Base-by-base conservation (phyloP, 2,888 invertebrate species). In the Acanthosepion esculentum region DNA sequence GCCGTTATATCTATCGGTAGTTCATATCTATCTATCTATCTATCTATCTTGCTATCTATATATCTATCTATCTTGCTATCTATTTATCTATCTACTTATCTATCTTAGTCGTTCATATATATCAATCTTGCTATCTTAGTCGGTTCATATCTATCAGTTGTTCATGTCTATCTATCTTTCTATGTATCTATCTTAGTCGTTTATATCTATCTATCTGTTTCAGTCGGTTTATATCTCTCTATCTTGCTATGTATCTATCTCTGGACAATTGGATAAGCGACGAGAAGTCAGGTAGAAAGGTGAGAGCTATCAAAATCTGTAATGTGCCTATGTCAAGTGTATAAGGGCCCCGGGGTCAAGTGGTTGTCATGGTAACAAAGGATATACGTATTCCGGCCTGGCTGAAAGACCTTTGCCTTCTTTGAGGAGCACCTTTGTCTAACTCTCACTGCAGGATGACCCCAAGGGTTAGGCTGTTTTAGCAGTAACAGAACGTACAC, bases 381-480 rank as follows among this genome's bases (percentile, higher is more conserved):
- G 78, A 78, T 78, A 78, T 78, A 29, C 55, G 55, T 55, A 55
- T 55, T 20, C 55, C 15, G 55, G 55, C 55, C 55, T 55, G 55
- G 55, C 18, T 55, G 55, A 55, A 55, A 18, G 55, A 55, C 29
- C 78, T 78, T 78, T 78, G 78, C n/a, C 78, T 78, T n/a, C 78
- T 78, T 78, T 78, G 78, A n/a, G 78, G n/a, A n/a, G 78, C 78
- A 78, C 78, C 78, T 78, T 78, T 78, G 78, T 78, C 78, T n/a
- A 78, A 78, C 78, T 29, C n/a, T 78, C 78, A n/a, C 78, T 78
- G 78, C 29, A 12, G 78, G 78, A n/a, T 78, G 78, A 78, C 78
- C 78, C 29, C 0, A 55, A 78, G 78, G 78, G 29, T 78, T 78
- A 78, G n/a, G 29, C 29, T 7, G 10, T 29, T 29, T 78, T 78